Percentiles rank a stretch among this genome's conserved stretches.
phyloP scores from a whole-genome alignment of 2,888 invertebrate species.

The Drosophila setosimentum region DNA sequence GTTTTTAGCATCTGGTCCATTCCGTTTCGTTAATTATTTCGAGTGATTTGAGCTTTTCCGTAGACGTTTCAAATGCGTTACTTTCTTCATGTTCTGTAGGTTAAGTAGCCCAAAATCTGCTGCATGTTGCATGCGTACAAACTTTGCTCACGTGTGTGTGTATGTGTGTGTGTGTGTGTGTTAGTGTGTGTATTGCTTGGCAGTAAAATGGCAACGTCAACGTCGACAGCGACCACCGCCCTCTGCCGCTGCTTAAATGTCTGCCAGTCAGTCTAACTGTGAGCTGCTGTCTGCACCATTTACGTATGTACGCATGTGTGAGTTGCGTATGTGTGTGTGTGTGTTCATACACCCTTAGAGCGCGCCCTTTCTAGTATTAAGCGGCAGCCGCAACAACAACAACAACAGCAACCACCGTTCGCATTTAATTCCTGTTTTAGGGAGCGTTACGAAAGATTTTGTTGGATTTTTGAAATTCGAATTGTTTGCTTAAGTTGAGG shows the following conservation, averaged over 20 bases:
- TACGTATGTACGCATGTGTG: slow-evolving; percentile 30
- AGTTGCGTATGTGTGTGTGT: slow-evolving; percentile 30
- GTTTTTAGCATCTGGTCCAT: slow-evolving; percentile 22
- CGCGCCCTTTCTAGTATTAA: slow-evolving; percentile 51
- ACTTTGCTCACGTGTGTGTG: slow-evolving; percentile 1
- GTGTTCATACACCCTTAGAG: slow-evolving; percentile 55
- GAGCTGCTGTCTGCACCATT: slow-evolving; percentile 62
- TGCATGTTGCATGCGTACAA: slow-evolving; percentile 68
- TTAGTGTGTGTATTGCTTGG: slow-evolving; percentile 29
- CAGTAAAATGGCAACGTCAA: slow-evolving; percentile 38
- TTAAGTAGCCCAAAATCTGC: slow-evolving; percentile 69
- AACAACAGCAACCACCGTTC: slow-evolving; percentile 45
- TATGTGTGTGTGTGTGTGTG: slow-evolving; percentile 16
- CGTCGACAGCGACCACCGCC: slow-evolving; percentile 71
- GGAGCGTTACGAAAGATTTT: slow-evolving; percentile 24
- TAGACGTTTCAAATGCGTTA: slow-evolving; percentile 41
- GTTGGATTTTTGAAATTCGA: slow-evolving; percentile 18
- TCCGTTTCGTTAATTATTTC: slow-evolving; percentile 17
- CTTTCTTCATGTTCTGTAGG: slow-evolving; percentile 66
- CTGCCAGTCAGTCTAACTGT: slow-evolving; percentile 78
- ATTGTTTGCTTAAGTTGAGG: slow-evolving; percentile 1
- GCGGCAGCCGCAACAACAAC: slow-evolving; percentile 33
- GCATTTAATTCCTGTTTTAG: slow-evolving; percentile 18
- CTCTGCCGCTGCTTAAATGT: slow-evolving; percentile 70
- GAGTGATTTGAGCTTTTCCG: slow-evolving; percentile 6